phyloP scores from a whole-genome alignment of 1,140 invertebrate species.

The Venturia canescens region DNA sequence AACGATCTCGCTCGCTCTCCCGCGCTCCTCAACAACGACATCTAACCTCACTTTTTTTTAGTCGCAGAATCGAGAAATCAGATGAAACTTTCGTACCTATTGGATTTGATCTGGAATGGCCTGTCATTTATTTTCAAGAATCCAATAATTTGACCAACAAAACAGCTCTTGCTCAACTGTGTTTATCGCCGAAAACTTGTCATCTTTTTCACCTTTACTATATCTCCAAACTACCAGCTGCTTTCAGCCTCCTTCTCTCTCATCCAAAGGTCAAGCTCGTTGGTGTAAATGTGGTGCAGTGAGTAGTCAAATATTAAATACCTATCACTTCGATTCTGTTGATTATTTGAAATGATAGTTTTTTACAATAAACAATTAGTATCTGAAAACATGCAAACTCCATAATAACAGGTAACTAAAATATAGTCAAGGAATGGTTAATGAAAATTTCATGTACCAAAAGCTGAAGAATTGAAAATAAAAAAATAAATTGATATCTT shows the following conservation, averaged over 20 bases:
- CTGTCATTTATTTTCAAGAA: conserved; percentile 76
- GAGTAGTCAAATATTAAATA: conserved; percentile 56
- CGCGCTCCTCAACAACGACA: background rate
- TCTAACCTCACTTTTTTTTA: conserved; percentile 57
- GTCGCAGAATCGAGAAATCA: conserved; percentile 74
- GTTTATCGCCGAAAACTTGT: conserved; percentile 75
- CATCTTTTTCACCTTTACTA: conserved; percentile 79
- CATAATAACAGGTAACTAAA: too few species aligned
- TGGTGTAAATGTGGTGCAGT: conserved; percentile 83
- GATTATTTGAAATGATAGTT: too few species aligned
- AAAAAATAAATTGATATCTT: too few species aligned
- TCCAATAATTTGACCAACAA: conserved; percentile 78
- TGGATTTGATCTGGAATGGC: conserved; percentile 83
- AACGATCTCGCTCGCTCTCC: background rate
- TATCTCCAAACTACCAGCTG: conserved; percentile 78
- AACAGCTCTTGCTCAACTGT: conserved; percentile 80
- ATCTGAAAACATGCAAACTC: too few species aligned
- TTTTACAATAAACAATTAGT: too few species aligned
- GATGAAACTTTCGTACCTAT: conserved; percentile 72
- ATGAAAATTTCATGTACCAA: background rate
- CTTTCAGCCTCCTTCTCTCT: conserved; percentile 76
- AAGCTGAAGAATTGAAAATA: background rate
- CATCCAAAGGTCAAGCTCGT: conserved; percentile 80
- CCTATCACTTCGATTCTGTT: too few species aligned
- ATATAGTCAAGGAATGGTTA: too few species aligned